Evolutionary conservation across 2,113 vertebrate species (phyloP).

Genomic region (Sminthopsis crassicaudata): DNA sequence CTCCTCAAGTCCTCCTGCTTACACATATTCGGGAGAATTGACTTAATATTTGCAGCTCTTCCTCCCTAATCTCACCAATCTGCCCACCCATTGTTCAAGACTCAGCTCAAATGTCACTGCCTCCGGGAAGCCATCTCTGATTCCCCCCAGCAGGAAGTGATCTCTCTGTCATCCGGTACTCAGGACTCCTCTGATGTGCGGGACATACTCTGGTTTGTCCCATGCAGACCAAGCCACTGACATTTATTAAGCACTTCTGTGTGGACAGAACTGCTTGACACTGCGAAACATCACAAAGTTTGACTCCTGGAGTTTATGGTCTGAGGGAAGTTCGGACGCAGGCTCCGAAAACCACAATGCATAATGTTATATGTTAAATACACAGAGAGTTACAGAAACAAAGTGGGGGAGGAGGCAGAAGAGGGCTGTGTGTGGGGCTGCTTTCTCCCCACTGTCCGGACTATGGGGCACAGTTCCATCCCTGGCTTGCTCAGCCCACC

Average conservation of each 20-base stretch:
- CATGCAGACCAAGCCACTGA: background rate
- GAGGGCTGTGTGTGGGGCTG: background rate
- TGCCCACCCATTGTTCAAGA: background rate
- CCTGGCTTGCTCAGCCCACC: background rate
- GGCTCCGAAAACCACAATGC: background rate
- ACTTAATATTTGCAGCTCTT: background rate
- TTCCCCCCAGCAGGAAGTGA: background rate
- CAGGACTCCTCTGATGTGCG: background rate
- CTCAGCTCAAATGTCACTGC: background rate
- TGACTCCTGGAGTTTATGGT: background rate
- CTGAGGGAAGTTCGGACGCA: background rate
- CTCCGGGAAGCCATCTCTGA: background rate
- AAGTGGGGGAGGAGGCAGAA: background rate
- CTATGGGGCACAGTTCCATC: background rate
- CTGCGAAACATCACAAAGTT: background rate
- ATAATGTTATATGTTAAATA: background rate
- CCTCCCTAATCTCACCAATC: background rate
- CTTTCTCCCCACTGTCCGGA: background rate
- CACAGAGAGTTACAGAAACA: background rate
- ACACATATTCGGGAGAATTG: background rate
- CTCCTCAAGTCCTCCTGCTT: background rate
- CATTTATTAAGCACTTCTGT: background rate
- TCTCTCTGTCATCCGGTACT: background rate
- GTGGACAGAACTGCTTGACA: background rate
- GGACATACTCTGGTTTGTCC: background rate